A percentile compares a stretch with the other conserved stretches of the same genome.
Evolutionary conservation across 2,888 invertebrate genomes (phyloP).

Genomic region (Phyto melanocephala): DNA sequence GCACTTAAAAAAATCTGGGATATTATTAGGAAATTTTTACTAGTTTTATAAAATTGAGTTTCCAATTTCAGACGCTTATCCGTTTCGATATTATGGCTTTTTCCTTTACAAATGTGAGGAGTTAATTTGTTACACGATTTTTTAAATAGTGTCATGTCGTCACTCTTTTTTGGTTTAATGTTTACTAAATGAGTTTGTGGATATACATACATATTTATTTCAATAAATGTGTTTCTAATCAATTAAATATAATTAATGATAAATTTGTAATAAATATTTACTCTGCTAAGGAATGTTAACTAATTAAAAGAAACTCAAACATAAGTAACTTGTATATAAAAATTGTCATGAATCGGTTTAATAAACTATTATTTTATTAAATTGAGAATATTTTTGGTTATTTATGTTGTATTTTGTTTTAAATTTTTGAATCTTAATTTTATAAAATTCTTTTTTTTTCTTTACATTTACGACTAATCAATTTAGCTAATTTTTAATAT

Average conservation of each 20-base stretch:
- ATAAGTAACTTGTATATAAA: too few relatives aligned
- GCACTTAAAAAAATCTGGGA: slow-evolving; percentile 66
- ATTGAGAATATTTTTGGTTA: too few relatives aligned
- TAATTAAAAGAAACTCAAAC: too few relatives aligned
- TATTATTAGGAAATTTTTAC: slow-evolving; percentile 57
- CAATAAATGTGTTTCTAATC: slow-evolving; percentile 54
- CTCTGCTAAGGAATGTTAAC: too few relatives aligned
- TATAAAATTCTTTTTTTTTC: too few relatives aligned
- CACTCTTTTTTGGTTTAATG: neutral
- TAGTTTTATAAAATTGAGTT: slow-evolving; percentile 54
- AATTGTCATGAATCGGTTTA: too few relatives aligned
- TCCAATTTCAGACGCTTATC: slow-evolving; percentile 40
- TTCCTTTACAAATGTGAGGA: neutral
- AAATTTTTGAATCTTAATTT: too few relatives aligned
- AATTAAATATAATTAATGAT: slow-evolving; percentile 40
- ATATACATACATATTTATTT: neutral
- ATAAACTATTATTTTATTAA: too few relatives aligned
- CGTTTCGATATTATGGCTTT: neutral
- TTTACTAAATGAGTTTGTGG: neutral
- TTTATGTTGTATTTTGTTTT: too few relatives aligned
- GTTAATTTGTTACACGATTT: neutral
- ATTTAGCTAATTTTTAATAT: too few relatives aligned
- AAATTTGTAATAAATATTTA: neutral
- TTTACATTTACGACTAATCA: too few relatives aligned
- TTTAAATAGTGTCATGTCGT: slow-evolving; percentile 29